Evolutionary conservation across 2,888 invertebrate genomes (phyloP), one percentile per base, ranked within the genome.

Genomic region (Platycnemis pennipes): DNA sequence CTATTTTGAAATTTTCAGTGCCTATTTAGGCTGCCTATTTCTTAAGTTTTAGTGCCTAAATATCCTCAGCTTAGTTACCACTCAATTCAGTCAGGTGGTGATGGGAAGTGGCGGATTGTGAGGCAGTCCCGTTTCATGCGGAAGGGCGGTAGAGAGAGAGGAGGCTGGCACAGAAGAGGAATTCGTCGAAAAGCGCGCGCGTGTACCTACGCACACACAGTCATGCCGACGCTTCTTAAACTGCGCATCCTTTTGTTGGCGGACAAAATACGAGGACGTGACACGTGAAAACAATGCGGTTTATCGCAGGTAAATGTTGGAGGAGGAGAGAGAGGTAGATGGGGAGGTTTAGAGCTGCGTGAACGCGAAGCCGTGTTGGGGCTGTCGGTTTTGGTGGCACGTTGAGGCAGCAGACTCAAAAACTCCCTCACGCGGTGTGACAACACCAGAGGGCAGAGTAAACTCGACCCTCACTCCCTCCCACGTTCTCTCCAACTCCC

Each of bases 271-370:
- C 87, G 87, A 46, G 87, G 87, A 87, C 87, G 87, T 46, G 87
- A 87, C 87, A 77, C 77, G 77, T 77, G 87, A 87, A 87, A 87
- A 87, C 87, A 87, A 87, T 87, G 87, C 87, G 44, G 87, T 87
- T 87, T 87, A 87, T 87, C 87, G 87, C 87, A 87, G 87, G 87
- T 46, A 87, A 87, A 87, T 87, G 87, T 87, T 87, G n/a, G 46
- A 42, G 87, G 44, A 44, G 87, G 46, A 8, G 87, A 46, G 87
- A 26, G 87, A 13, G 87, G 22, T 44, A 26, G 87, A 16, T 2
- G 13, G 26, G 42, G 86, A n/a, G n/a, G 63, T 26, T 26, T 22
- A 63, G 63, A 37, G 77, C 77, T 77, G 77, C 77, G 77, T 77
- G 77, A 26, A 77, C 77, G 77, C 77, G 77, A 77, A 77, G 77